Evolutionary conservation across 2,113 vertebrate genomes (phyloP).

Genomic region (Antechinus flavipes): DNA sequence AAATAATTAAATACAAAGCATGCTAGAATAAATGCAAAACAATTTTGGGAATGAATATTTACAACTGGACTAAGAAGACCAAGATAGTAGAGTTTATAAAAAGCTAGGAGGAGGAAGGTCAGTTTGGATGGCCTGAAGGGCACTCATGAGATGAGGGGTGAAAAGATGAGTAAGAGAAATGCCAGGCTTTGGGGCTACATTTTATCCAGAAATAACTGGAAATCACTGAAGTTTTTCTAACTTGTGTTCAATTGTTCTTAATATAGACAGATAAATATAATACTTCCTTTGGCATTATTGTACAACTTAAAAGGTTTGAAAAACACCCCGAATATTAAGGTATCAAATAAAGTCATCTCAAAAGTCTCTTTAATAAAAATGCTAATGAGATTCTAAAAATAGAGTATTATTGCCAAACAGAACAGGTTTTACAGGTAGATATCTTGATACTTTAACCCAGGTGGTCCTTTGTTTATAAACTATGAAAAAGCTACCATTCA

Average conservation of each 20-base stretch:
- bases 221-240: background rate
- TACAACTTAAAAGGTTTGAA: background rate
- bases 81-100: background rate
- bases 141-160: background rate
- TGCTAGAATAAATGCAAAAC: background rate
- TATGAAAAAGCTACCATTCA: slow-evolving; percentile 22
- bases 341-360: background rate
- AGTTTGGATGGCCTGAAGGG: background rate
- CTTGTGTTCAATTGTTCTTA: background rate
- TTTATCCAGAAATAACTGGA: background rate
- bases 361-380: background rate
- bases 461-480: background rate
- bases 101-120: background rate
- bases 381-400: background rate
- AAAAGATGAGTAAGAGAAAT: background rate
- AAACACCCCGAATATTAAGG: background rate
- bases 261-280: background rate
- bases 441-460: background rate
- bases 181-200: background rate
- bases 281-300: background rate
- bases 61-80: background rate
- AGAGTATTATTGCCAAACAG: background rate
- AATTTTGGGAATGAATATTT: background rate
- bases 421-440: background rate
- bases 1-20: background rate